A percentile compares a stretch with the other conserved stretches of the same genome.
phyloP scores from a whole-genome alignment of 2,888 invertebrate genomes.

The Eurytoma adleriae region DNA sequence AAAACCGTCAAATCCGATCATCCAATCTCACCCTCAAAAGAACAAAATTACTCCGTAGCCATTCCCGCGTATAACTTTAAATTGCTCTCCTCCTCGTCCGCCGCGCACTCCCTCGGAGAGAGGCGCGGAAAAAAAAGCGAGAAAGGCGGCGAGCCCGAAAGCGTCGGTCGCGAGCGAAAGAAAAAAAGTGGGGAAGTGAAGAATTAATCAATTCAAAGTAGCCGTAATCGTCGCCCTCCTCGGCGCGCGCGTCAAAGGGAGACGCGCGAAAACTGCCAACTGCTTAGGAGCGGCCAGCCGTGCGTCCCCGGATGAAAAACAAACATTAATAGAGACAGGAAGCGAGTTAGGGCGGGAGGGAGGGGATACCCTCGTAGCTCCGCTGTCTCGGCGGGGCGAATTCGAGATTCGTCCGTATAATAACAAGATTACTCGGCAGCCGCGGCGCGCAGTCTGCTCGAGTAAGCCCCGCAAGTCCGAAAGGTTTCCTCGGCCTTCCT shows the following conservation, averaged over 20 bases:
- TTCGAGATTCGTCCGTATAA: slow-evolving; percentile 52
- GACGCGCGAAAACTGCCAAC: not conserved
- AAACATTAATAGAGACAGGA: slow-evolving; percentile 55
- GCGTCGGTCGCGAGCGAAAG: too few species aligned
- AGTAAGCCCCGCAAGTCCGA: slow-evolving; percentile 45
- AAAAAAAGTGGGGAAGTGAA: not conserved
- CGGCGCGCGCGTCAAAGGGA: slow-evolving; percentile 14
- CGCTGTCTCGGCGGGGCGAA: slow-evolving; percentile 33
- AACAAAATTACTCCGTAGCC: slow-evolving; percentile 19
- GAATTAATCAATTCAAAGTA: slow-evolving; percentile 56
- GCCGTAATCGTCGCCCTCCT: slow-evolving; percentile 45
- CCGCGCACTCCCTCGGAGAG: not conserved
- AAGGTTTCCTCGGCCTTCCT: not conserved
- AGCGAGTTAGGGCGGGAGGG: not conserved
- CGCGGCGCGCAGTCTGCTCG: slow-evolving; percentile 14
- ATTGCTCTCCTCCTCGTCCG: slow-evolving; percentile 1
- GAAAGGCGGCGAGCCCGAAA: too few species aligned
- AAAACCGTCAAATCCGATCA: slow-evolving; percentile 29
- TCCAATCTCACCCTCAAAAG: slow-evolving; percentile 31
- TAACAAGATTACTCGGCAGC: slow-evolving; percentile 54
- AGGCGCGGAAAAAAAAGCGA: not conserved
- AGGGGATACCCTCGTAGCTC: not conserved
- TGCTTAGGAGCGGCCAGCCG: not conserved
- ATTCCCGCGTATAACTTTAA: slow-evolving; percentile 29
- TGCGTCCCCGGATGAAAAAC: slow-evolving; percentile 51